phyloP scores from a whole-genome alignment of 2,797 vertebrate species.

The Dermochelys coriacea region DNA sequence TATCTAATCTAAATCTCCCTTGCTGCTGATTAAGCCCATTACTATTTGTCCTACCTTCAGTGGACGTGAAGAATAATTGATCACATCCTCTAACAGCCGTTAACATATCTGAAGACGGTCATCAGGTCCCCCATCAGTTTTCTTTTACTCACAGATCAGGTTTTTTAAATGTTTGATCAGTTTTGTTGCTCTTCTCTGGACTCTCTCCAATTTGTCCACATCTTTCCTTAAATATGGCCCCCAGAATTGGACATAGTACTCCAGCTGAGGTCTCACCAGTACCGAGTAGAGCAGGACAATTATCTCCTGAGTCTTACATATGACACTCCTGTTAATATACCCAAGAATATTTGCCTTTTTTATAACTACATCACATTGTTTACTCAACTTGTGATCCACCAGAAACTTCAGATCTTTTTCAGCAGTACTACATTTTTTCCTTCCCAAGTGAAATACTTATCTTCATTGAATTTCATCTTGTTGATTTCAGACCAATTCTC shows the following conservation, averaged over 20 bases:
- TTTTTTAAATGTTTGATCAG: neutral
- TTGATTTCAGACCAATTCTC: neutral
- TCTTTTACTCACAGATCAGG: neutral
- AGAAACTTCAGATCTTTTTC: neutral
- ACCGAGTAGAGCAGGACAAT: neutral
- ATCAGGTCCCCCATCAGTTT: neutral
- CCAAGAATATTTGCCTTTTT: neutral
- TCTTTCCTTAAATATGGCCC: neutral
- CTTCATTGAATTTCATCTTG: neutral
- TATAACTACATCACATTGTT: neutral
- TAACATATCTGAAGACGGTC: neutral
- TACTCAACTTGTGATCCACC: neutral
- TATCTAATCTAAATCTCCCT: neutral
- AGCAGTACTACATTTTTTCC: neutral
- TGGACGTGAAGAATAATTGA: neutral
- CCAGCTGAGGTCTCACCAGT: too few relatives aligned
- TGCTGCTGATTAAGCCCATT: neutral
- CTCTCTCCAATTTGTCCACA: neutral
- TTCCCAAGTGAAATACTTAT: neutral
- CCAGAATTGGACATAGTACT: neutral
- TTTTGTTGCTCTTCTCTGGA: neutral
- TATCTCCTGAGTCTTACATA: neutral
- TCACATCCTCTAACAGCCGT: neutral
- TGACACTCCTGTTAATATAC: neutral
- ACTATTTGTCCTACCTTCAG: neutral